Conservation (phyloP, 2,888 invertebrate genomes). For the Ethmia dodecea region DNA sequence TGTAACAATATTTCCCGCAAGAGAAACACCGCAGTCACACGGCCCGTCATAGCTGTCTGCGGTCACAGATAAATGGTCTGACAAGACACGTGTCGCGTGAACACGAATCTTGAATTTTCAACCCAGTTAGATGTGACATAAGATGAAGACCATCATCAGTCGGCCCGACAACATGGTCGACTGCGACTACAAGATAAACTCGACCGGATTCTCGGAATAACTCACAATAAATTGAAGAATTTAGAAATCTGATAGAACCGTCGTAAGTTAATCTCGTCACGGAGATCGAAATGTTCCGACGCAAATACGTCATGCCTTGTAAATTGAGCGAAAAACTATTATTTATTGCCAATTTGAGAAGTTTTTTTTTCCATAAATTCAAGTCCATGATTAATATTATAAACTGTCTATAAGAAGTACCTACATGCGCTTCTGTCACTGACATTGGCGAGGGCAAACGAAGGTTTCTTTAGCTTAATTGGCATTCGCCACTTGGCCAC, state of each 20-base stretch:
- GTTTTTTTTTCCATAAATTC: too few relatives aligned
- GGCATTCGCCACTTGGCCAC: too few relatives aligned
- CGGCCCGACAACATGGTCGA: conserved; percentile 25
- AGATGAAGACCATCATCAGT: conserved; percentile 36
- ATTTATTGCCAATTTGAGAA: too few relatives aligned
- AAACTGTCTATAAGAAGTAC: too few relatives aligned
- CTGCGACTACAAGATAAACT: conserved; percentile 28
- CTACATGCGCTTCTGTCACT: too few relatives aligned
- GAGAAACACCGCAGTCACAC: conserved; percentile 13
- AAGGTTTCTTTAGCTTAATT: too few relatives aligned
- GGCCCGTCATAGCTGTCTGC: conserved; percentile 25
- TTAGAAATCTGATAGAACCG: conserved; percentile 27
- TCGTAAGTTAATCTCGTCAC: conserved; percentile 23
- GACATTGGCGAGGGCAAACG: too few relatives aligned
- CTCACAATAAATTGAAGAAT: conserved; percentile 29
- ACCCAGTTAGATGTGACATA: conserved; percentile 31
- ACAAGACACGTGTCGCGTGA: conserved; percentile 27
- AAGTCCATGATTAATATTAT: too few relatives aligned
- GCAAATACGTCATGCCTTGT: too few relatives aligned
- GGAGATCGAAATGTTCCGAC: neutral
- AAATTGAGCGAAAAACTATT: too few relatives aligned
- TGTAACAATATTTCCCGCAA: conserved; percentile 8
- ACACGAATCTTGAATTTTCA: conserved; percentile 44
- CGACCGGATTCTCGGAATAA: conserved; percentile 21
- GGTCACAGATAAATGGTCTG: conserved; percentile 32